Evolutionary conservation across 2,797 vertebrate species (phyloP).

Genomic region (Phrynocephalus forsythii): DNA sequence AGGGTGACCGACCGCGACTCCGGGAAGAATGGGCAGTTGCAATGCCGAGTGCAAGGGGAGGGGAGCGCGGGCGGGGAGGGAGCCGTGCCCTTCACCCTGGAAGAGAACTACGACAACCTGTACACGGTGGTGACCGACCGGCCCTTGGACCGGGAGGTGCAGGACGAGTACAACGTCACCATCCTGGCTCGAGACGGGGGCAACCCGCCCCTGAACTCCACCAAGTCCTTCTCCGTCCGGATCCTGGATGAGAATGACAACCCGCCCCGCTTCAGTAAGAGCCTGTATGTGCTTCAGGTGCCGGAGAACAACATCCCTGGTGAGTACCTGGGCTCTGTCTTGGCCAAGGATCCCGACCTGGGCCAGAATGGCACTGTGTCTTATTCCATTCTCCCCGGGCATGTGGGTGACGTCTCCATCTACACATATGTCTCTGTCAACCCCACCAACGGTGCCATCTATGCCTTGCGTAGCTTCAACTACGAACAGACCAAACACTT

Average conservation of each 20-base stretch:
- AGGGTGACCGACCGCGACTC: conserved; percentile 97
- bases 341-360: conserved; percentile 95
- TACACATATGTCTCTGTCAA: conserved; percentile 98
- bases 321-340: conserved; percentile 94
- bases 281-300: conserved; percentile 94
- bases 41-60: conserved; percentile 91
- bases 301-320: conserved; percentile 99
- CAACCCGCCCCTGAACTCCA: conserved; percentile 92
- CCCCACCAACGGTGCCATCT: conserved; percentile 97
- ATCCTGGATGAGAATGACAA: conserved; percentile 99
- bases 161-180: conserved; percentile 97
- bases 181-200: conserved; percentile 97
- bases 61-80: conserved; percentile 65
- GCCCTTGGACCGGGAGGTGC: conserved; percentile 91
- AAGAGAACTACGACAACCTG: conserved; percentile 98
- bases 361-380: conserved; percentile 97
- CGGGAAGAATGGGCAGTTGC: conserved; percentile 95
- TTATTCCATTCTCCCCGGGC: conserved; percentile 94
- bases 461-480: conserved; percentile 96
- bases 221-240: conserved; percentile 94
- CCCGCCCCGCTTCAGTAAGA: conserved; percentile 93
- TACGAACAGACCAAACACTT: conserved; percentile 98
- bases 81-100: conserved; percentile 92
- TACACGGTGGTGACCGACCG: conserved; percentile 96
- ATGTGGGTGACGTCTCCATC: conserved; percentile 95